Evolutionary conservation across 2,797 vertebrate genomes (phyloP), one percentile per base, ranked within the genome.

Genomic region (Helostoma temminkii): DNA sequence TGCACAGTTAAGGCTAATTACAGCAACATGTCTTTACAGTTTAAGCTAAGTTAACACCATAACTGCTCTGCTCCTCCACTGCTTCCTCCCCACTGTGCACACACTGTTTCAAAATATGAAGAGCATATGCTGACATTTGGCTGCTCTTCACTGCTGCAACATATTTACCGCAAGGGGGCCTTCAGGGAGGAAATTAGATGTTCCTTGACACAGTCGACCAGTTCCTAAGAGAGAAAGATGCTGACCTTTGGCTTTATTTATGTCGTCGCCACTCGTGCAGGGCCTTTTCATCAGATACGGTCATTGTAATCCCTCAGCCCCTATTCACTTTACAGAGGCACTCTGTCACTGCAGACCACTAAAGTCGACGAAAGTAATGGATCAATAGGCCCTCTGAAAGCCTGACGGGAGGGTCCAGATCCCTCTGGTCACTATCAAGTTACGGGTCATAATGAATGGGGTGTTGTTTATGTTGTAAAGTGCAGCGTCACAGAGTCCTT

Each of bases 401-500:
- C 80, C 91, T 83, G 82, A 9, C 36, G 82, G 91, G 95, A 93
- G 78, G 78, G 76, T 24, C 86, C 81, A 76, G 83, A 79, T 91
- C 91, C 93, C 89, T 50, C 3, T 24, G 80, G 88, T 89, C 47
- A 65, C 86, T 92, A 94, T 95, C 93, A 32, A 32, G 81, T 91
- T 93, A 90, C 95, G 48, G 63, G 87, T 89, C 91, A 92, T 95
- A 96, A 95, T 94, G 94, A 92, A 93, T 89, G 93, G 88, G 89
- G 80, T 95, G 95, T 95, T 96, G 95, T 94, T 95, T 95, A 92
- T 91, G 90, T 94, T 95, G 94, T 96, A 92, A 91, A 81, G 88
- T 87, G 87, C 88, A 87, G 81, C 83, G 88, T 93, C 87, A 89
- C 75, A 53, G 53, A 87, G 93, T 88, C 93, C 82, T 81, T 25